phyloP scores from a whole-genome alignment of 2,888 invertebrate species.

The Spilosoma lubricipeda region DNA sequence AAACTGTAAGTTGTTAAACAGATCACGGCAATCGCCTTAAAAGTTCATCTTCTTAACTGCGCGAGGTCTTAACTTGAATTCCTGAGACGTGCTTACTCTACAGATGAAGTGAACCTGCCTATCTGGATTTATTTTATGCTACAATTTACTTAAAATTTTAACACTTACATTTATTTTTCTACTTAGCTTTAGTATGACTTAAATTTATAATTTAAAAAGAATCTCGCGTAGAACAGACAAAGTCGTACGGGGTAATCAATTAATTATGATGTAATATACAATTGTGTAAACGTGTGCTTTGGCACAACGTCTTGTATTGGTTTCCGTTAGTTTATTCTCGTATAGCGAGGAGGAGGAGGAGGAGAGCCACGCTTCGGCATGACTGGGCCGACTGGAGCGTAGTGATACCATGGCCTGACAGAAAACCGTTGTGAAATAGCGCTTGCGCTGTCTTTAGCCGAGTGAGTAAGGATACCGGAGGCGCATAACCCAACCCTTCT shows the following conservation, averaged over 20 bases:
- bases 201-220: not conserved
- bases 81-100: not conserved
- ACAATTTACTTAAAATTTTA: not conserved
- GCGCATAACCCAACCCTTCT: too few species aligned
- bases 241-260: not conserved
- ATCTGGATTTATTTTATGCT: not conserved
- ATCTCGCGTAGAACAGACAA: not conserved
- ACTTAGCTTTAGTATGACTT: not conserved
- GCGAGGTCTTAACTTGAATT: not conserved
- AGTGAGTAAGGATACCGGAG: too few species aligned
- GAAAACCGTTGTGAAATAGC: too few species aligned
- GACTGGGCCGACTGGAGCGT: too few species aligned
- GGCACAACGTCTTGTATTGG: not conserved
- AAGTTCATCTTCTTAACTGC: conserved; percentile 3
- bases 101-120: not conserved
- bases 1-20: not conserved
- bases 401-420: too few species aligned
- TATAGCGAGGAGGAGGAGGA: too few species aligned
- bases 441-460: too few species aligned
- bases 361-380: too few species aligned
- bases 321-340: not conserved
- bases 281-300: not conserved
- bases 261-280: not conserved
- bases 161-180: not conserved
- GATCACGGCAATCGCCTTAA: not conserved